Evolutionary conservation across 2,113 vertebrate species (phyloP).

Genomic region (Prunella himalayana): DNA sequence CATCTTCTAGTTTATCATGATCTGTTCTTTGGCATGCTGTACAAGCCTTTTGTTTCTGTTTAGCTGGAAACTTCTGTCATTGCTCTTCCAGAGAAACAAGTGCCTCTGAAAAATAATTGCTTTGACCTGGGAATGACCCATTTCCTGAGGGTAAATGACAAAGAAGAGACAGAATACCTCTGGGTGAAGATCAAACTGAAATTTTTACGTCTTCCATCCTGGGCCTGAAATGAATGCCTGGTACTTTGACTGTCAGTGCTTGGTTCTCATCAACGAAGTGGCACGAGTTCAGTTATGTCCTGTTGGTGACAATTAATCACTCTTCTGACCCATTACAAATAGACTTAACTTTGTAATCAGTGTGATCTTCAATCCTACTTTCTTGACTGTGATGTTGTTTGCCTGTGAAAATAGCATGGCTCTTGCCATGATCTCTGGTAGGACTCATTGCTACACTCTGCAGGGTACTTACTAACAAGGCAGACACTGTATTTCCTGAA

Average conservation of each 20-base stretch:
- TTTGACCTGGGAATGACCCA: not conserved
- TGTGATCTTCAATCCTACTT: not conserved
- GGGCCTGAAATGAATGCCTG: not conserved
- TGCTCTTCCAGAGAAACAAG: not conserved
- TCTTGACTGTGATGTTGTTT: not conserved
- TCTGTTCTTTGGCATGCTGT: not conserved
- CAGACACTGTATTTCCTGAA: not conserved
- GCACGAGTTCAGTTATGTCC: not conserved
- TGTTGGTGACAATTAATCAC: not conserved
- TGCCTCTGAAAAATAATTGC: not conserved
- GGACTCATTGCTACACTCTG: not conserved
- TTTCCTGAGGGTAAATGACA: not conserved
- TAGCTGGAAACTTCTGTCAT: not conserved
- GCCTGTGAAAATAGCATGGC: not conserved
- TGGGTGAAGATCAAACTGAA: not conserved
- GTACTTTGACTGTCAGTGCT: not conserved
- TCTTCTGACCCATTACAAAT: not conserved
- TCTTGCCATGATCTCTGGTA: not conserved
- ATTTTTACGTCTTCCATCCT: not conserved
- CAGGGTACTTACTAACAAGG: not conserved
- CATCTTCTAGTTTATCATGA: not conserved
- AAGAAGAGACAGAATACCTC: not conserved
- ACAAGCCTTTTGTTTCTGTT: not conserved
- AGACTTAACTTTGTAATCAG: not conserved
- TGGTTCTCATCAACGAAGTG: not conserved